Base-by-base conservation (phyloP, 2,888 invertebrate species). In the Neoaliturus tenellus region DNA sequence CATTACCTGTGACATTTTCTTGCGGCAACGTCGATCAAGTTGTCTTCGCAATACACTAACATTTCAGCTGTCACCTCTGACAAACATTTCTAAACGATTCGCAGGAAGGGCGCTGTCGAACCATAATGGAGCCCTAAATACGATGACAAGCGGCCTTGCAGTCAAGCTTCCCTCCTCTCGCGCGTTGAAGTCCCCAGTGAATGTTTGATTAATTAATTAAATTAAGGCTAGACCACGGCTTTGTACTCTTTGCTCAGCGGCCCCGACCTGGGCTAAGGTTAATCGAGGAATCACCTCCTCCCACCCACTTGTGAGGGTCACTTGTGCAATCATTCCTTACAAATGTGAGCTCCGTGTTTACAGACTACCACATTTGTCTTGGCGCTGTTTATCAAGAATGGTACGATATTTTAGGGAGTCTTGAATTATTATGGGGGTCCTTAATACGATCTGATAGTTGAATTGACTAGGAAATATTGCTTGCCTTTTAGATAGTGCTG, bases 191-290 rank as follows among this genome's bases (percentile, higher is more conserved):
- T 62, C 62, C 14, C 62, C 28, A 10, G 62, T 6, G 31, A 62
- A 25, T 62, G 31, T 62, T 62, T 62, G 62, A 62, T 62, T 62
- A 62, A 62, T 62, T 62, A 62, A 62, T 62, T 62, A 62, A 62
- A 62, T 62, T 62, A 62, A 62, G 62, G 62, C 55, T 55, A 55
- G 12, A 23, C 62, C 62, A 14, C 20, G 28, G 62, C 62, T 62
- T 62, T 62, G 62, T 51, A 51, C 51, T 51, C 51, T 31, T 58
- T 20, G 62, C 62, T 62, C 62, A 62, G 31, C 62, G 5, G 28
- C 62, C 62, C 12, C 31, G 62, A 62, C 62, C 62, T 62, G 62
- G 1, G 31, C 14, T 28, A 28, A 62, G 62, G 62, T 62, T 62
- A 62, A 62, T 62, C 28, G 28, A 62, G 62, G 14, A 28, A 62